Evolutionary conservation across 2,888 invertebrate species (phyloP), one percentile per base, ranked within the genome.

Genomic region (Drosophila mimica): DNA sequence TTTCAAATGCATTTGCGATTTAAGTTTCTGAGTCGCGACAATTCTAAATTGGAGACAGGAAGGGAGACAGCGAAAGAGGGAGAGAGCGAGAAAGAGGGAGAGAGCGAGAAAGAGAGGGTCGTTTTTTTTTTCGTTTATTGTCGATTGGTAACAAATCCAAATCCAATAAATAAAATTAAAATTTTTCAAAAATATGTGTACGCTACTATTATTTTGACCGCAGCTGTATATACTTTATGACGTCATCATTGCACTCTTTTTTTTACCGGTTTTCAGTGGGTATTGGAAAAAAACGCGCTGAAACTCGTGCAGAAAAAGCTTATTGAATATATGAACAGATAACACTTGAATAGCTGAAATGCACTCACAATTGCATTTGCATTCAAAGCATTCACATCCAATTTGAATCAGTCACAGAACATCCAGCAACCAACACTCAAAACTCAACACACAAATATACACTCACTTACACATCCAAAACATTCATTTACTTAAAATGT

Each of bases 301-400:
- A 46, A 51, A 40, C 15, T 34, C 1, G 7, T 13, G 36, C 15
- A 46, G 20, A 25, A 43, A 58, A 36, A 46, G 66, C 30, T 46
- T 51, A 43, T 69, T 54, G 54, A 51, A 36, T 56, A 11, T 17
- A 11, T 38, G 38, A 2, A 13, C 15, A 17, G 15, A 28, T 15
- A 15, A 28, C 20, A 33, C 20, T 38, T 38, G 46, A 66, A 40
- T 66, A n/a, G 30, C 51, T 75, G 58, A 49, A 58, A 59, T 66
- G 65, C 65, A 70, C 33, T 33, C 38, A 20, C 11, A 46, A 46
- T 20, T 46, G 64, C 70, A 38, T 61, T 70, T 43, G 40, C 58
- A 58, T 61, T 76, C 77, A 52, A 57, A 46, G 40, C 63, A 77
- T 68, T 76, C 76, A 63, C 34, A 60, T 61, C 15, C 46, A 28